Conservation (phyloP, 2,113 vertebrate genomes). For the Hippocampus barbouri region DNA sequence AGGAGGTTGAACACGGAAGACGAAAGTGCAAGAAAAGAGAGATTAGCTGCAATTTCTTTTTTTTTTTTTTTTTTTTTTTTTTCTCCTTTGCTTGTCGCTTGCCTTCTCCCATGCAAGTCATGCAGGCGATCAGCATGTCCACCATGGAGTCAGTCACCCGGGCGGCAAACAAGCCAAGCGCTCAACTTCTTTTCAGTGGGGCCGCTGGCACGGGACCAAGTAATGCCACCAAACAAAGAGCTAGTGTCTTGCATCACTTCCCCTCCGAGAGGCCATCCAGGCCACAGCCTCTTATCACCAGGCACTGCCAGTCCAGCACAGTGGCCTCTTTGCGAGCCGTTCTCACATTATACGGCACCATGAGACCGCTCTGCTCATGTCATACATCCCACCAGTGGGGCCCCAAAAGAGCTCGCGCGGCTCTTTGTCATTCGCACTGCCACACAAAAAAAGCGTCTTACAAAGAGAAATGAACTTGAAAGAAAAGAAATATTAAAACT, state of each 20-base stretch:
- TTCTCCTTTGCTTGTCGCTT: neutral
- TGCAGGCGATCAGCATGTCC: conserved; percentile 25
- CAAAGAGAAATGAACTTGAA: neutral
- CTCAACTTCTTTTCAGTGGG: conserved; percentile 64
- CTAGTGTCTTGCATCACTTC: conserved; percentile 77
- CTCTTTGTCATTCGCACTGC: neutral
- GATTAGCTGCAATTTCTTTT: conserved; percentile 56
- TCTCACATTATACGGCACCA: conserved; percentile 39
- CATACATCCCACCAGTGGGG: neutral
- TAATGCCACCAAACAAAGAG: conserved; percentile 74
- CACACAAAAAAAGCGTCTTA: neutral
- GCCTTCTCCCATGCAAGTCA: conserved; percentile 5
- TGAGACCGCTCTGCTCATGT: conserved; percentile 33
- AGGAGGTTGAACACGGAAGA: conserved; percentile 21
- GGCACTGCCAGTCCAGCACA: conserved; percentile 58
- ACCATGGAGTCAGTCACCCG: conserved; percentile 62
- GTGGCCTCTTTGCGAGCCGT: conserved; percentile 36
- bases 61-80: conserved; percentile 53
- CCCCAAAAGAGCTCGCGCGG: neutral
- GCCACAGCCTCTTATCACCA: conserved; percentile 70
- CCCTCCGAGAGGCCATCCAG: conserved; percentile 60
- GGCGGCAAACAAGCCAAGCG: conserved; percentile 64
- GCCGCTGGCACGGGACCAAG: conserved; percentile 70
- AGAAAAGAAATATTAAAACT: neutral
- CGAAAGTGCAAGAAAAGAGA: conserved; percentile 45